These are phyloP conservation scores for Rhagologus leucostigma DNA, from an alignment of 2,113 vertebrate species.

Conservation along the genomic window DNA sequence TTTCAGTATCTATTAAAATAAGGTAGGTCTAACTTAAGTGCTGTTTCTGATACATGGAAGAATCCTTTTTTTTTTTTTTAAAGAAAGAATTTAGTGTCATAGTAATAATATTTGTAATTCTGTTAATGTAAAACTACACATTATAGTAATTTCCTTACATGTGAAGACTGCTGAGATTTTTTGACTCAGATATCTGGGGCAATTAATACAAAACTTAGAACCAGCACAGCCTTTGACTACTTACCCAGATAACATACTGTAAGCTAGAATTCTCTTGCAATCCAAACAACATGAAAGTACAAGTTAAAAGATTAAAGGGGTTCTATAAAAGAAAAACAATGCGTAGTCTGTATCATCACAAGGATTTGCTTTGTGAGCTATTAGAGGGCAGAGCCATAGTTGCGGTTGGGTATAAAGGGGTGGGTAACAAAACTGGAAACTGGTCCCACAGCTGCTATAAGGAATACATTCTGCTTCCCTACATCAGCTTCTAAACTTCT, in stretches of 20 bases:
- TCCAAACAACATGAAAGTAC: not conserved
- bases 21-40: conserved; percentile 73
- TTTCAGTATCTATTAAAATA: conserved; percentile 93
- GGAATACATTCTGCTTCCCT: not conserved
- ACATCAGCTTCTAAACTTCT: not conserved
- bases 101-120: not conserved
- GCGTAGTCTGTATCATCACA: not conserved
- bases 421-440: not conserved
- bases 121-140: not conserved
- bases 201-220: not conserved
- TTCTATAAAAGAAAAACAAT: not conserved
- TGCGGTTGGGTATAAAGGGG: not conserved
- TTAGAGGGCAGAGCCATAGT: not conserved
- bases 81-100: not conserved
- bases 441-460: not conserved
- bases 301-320: not conserved
- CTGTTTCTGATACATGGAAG: not conserved
- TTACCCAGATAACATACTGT: not conserved
- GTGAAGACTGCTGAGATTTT: not conserved
- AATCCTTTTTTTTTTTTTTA: not conserved
- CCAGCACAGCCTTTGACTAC: not conserved
- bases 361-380: not conserved
- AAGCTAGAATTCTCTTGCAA: not conserved
- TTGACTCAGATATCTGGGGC: not conserved
- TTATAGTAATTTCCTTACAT: not conserved